Evolutionary conservation across 1,140 invertebrate genomes (phyloP).

Genomic region (Drosophila cardini): DNA sequence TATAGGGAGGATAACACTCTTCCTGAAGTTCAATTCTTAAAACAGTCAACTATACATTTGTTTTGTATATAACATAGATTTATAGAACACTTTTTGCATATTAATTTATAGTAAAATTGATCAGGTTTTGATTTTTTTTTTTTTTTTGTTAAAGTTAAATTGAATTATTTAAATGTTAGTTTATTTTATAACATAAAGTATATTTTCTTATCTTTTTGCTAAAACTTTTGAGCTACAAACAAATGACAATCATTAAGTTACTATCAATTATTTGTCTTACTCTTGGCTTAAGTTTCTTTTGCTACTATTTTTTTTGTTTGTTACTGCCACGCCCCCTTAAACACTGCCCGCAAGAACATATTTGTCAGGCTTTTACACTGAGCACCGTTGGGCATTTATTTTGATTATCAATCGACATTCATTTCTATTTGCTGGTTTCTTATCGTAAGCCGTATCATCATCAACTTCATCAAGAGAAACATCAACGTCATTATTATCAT

Average conservation of each 20-base stretch:
- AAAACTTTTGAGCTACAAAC: neutral
- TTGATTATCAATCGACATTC: conserved; percentile 82
- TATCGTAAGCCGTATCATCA: conserved; percentile 66
- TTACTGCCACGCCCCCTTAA: neutral
- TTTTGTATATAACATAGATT: too few species aligned
- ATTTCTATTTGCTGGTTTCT: conserved; percentile 80
- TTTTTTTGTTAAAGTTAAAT: too few species aligned
- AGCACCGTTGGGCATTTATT: conserved; percentile 66
- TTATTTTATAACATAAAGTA: neutral
- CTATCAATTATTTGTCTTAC: neutral
- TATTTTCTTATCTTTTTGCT: neutral
- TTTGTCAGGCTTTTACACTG: conserved; percentile 47
- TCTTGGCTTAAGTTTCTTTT: neutral
- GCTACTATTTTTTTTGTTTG: neutral
- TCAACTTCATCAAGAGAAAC: conserved; percentile 9
- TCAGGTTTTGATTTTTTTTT: too few species aligned
- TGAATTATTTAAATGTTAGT: too few species aligned
- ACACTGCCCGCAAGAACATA: conserved; percentile 12
- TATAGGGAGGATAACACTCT: too few species aligned
- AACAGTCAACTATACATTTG: too few species aligned
- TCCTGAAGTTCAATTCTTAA: too few species aligned
- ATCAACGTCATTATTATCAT: neutral
- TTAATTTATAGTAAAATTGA: too few species aligned
- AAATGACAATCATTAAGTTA: too few species aligned
- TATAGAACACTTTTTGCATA: too few species aligned